A percentile compares a stretch with the other conserved stretches of the same genome.
Conservation (phyloP, 2,797 vertebrate genomes). For the Periophthalmus magnuspinnatus region DNA sequence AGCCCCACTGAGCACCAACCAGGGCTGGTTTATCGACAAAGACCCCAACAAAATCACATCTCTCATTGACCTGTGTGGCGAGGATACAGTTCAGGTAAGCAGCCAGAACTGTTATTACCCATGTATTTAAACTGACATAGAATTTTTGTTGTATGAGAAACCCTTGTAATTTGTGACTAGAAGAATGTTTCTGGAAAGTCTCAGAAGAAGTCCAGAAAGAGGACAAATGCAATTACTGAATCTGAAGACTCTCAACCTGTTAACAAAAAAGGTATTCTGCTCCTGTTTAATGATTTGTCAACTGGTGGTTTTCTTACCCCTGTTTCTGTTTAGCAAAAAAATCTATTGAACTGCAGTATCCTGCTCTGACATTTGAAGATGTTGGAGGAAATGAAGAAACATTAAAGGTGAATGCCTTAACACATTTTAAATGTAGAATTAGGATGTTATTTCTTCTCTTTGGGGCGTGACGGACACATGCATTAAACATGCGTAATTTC, state of each 20-base stretch:
- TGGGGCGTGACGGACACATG: too few relatives aligned
- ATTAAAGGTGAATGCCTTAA: slow-evolving; percentile 77
- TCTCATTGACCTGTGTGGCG: slow-evolving; percentile 84
- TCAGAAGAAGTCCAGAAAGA: slow-evolving; percentile 63
- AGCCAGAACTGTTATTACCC: neutral
- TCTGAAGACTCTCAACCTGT: slow-evolving; percentile 62
- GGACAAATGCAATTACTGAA: slow-evolving; percentile 62
- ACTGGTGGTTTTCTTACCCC: neutral
- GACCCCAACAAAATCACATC: slow-evolving; percentile 63
- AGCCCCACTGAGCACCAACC: slow-evolving; percentile 54
- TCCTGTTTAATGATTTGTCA: neutral
- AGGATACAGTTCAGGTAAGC: slow-evolving; percentile 58
- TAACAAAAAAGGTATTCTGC: slow-evolving; percentile 75
- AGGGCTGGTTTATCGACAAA: slow-evolving; percentile 89
- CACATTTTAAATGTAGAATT: too few relatives aligned
- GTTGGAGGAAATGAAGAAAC: slow-evolving; percentile 89
- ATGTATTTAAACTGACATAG: neutral
- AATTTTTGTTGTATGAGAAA: neutral
- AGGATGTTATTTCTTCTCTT: too few relatives aligned
- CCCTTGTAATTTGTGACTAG: slow-evolving; percentile 45
- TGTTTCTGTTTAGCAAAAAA: slow-evolving; percentile 71
- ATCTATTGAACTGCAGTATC: slow-evolving; percentile 77
- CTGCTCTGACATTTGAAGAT: slow-evolving; percentile 87
- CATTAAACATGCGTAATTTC: too few relatives aligned
- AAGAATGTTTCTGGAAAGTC: slow-evolving; percentile 72